Evolutionary conservation across 2,797 vertebrate species (phyloP), one percentile per base, ranked within the genome.

Genomic region (Propithecus perrieri): DNA sequence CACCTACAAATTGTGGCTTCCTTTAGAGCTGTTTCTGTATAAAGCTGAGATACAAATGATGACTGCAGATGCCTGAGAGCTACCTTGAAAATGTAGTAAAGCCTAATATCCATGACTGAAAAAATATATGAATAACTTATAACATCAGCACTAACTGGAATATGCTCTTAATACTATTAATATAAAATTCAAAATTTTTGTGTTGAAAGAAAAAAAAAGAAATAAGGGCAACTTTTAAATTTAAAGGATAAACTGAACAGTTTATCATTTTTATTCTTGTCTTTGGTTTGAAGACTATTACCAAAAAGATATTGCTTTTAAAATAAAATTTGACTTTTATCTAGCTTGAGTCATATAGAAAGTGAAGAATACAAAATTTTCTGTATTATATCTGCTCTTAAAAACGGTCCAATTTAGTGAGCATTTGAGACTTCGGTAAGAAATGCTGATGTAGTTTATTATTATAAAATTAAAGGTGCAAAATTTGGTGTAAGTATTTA

Each of bases 1-100:
- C 12, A 74, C 35, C 86, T 72, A 91, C 9, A 89, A 85, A 28
- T 8, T 65, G 55, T 67, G 43, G 43, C 81, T 96, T 74, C 38
- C 28, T 84, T 78, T 84, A 79, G 59, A 95, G 74, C 61, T 71
- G 7, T 74, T 93, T 75, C 48, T 86, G 3, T 55, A 11, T 92
- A 55, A 76, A 91, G 89, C 30, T 71, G n/a, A 97, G 85, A 95
- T 35, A 80, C 13, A 48, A 85, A 0, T 94, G 67, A 89, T 89
- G 81, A 74, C 46, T 93, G 57, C 0, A 88, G 26, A 93, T 81
- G 53, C 65, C 95, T 85, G 85, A 96, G 0, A 63, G 8, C 2
- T 91, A 76, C 1, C 13, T 50, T 87, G 20, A 81, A 55, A 96
- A 69, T 65, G 72, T 10, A 67, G 79, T n/a, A 88, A 88, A 94